A percentile compares a stretch with the other conserved stretches of the same genome.
phyloP scores from a whole-genome alignment of 2,888 invertebrate species.

The Aleiodes leptofemur region DNA sequence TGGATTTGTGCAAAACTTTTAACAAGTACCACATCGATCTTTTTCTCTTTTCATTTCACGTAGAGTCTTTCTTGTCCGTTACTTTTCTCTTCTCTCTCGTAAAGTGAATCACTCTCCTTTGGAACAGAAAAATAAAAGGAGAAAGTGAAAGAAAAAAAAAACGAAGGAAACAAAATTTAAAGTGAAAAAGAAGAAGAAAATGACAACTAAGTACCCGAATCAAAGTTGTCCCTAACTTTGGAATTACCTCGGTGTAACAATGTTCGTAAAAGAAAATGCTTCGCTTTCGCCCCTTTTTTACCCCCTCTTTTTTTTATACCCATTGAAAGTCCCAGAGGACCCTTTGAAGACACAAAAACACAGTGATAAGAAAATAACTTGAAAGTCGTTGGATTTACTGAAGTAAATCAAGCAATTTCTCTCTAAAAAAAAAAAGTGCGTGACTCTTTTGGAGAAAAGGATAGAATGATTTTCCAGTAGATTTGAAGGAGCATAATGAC shows the following conservation, averaged over 20 bases:
- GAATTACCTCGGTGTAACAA: slow-evolving; percentile 19
- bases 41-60: slow-evolving; percentile 1
- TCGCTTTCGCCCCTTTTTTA: not conserved
- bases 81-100: not conserved
- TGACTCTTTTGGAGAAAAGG: not conserved
- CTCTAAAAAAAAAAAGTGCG: not conserved
- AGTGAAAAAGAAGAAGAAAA: slow-evolving; percentile 10
- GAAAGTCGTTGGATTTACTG: slow-evolving; percentile 1
- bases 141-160: not conserved
- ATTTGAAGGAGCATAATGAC: slow-evolving; percentile 9
- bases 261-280: slow-evolving; percentile 19
- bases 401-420: not conserved
- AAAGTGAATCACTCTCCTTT: not conserved
- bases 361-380: slow-evolving; percentile 8
- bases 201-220: slow-evolving; percentile 19
- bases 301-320: not conserved
- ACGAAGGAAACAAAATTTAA: slow-evolving; percentile 4
- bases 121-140: slow-evolving; percentile 5
- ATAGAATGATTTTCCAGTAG: slow-evolving; percentile 9
- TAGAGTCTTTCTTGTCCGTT: not conserved
- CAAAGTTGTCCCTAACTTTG: slow-evolving; percentile 20
- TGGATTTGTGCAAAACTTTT: slow-evolving; percentile 3
- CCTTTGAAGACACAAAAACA: not conserved
- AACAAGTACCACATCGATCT: not conserved
- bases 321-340: not conserved